A percentile compares a stretch with the other conserved stretches of the same genome.
Evolutionary conservation across 2,888 invertebrate genomes (phyloP).

Genomic region (Trisateles emortualis): DNA sequence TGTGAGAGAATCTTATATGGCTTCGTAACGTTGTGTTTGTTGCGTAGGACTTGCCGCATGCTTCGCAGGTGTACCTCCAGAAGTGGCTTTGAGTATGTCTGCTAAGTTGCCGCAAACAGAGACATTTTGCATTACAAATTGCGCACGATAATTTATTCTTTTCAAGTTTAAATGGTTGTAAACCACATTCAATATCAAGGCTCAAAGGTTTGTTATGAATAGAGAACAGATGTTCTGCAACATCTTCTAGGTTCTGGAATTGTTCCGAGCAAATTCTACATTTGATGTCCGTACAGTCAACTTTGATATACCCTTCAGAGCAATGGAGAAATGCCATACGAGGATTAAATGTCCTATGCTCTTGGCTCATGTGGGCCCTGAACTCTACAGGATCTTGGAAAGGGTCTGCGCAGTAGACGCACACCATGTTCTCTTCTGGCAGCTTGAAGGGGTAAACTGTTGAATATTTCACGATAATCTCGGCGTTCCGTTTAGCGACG

Average conservation of each 20-base stretch:
- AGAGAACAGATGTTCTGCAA: slow-evolving; percentile 65
- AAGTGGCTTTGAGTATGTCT: slow-evolving; percentile 77
- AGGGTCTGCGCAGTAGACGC: slow-evolving; percentile 77
- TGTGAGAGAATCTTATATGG: slow-evolving; percentile 69
- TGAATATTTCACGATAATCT: slow-evolving; percentile 75
- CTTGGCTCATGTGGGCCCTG: slow-evolving; percentile 72
- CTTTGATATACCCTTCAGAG: slow-evolving; percentile 74
- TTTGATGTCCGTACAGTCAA: slow-evolving; percentile 70
- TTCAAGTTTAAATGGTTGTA: slow-evolving; percentile 74
- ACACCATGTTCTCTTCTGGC: slow-evolving; percentile 74
- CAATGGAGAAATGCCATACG: slow-evolving; percentile 72
- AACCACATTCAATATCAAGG: slow-evolving; percentile 61
- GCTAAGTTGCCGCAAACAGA: slow-evolving; percentile 69
- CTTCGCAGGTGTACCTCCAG: slow-evolving; percentile 73
- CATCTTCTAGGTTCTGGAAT: slow-evolving; percentile 58
- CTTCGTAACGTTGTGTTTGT: slow-evolving; percentile 68
- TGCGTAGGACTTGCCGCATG: slow-evolving; percentile 76
- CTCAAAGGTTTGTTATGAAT: slow-evolving; percentile 65
- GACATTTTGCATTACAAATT: slow-evolving; percentile 65
- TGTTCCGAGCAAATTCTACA: slow-evolving; percentile 68
- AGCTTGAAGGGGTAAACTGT: slow-evolving; percentile 82
- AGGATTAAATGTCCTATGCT: slow-evolving; percentile 68
- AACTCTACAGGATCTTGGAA: slow-evolving; percentile 67
- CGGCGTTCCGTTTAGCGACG: slow-evolving; percentile 80
- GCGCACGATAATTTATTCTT: slow-evolving; percentile 67